Conservation (phyloP, 2,797 vertebrate species). For the Gymnoscopelus microlampas region DNA sequence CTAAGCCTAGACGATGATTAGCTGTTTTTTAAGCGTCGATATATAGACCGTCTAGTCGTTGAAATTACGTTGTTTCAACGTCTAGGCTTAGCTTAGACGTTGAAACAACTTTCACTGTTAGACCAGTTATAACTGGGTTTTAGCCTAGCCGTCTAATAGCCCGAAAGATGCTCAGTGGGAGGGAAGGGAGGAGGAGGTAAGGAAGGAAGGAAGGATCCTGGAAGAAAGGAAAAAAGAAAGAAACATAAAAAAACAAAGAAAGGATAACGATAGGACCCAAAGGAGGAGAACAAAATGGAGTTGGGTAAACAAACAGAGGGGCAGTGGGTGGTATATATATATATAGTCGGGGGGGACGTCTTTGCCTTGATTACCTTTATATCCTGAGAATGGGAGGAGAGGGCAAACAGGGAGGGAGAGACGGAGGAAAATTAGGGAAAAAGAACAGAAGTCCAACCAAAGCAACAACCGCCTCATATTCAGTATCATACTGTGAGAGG, state of each 20-base stretch:
- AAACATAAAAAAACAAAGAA: constrained; percentile 1
- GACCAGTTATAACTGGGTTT: no score
- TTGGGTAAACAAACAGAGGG: constrained; percentile 55
- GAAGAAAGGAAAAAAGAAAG: background rate
- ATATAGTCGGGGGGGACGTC: constrained; percentile 90
- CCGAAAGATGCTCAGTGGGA: no score
- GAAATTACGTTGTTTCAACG: no score
- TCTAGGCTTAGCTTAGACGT: no score
- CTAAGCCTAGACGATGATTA: no score
- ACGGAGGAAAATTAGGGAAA: constrained; percentile 97
- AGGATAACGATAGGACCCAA: constrained; percentile 7
- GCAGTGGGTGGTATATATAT: constrained; percentile 83
- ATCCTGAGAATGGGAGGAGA: constrained; percentile 87
- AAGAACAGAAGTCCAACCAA: constrained; percentile 84
- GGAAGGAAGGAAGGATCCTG: constrained; percentile 59
- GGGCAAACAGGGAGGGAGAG: constrained; percentile 79
- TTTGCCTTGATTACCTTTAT: constrained; percentile 92
- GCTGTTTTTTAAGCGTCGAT: no score
- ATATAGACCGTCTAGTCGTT: no score
- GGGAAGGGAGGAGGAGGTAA: constrained; percentile 69
- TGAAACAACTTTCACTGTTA: no score
- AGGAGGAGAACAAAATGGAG: constrained; percentile 43
- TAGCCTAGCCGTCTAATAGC: no score
- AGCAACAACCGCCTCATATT: constrained; percentile 76
- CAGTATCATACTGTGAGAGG: constrained; percentile 60